Evolutionary conservation across 2,888 invertebrate genomes (phyloP), one percentile per base, ranked within the genome.

Genomic region (Cephus sareptanus): DNA sequence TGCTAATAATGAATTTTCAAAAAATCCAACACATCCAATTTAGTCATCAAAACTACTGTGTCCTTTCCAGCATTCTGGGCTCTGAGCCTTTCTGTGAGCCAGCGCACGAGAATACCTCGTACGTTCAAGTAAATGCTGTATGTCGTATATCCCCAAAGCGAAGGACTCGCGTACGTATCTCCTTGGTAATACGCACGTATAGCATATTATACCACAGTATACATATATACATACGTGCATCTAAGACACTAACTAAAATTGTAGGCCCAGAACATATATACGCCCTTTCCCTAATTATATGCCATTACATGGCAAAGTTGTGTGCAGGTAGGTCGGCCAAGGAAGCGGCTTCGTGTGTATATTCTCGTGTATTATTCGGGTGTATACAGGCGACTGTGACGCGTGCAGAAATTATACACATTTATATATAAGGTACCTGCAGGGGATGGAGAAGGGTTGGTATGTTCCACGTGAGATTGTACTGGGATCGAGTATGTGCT

Each of bases 241-340:
- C 56, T 56, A 56, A 23, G 56, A 31, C 11, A 75, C 74, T 56
- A 73, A 74, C 68, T 79, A 37, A 71, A 78, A 75, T 71, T 83
- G 87, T 78, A 83, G 85, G 80, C 81, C 82, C 85, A 83, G 82
- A 81, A 82, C 76, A 40, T 79, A 81, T 80, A 79, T 81, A 77
- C 82, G 81, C 77, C 81, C 80, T 79, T 77, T 76, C 79, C 78
- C 81, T 85, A 86, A 86, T 86, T 86, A 83, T 81, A 86, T 82
- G 83, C 80, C 80, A 85, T 86, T 86, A 86, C 79, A 73, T 74
- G n/a, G 34, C 23, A 34, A 33, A 69, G 15, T 71, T 76, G 78
- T 68, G 77, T 76, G 76, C 73, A 33, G 73, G 80, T 75, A 75
- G 33, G 37, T 69, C 13, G 37, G 34, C 69, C 73, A 68, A 71